Conservation (phyloP, 2,113 vertebrate genomes). For the Casuarius casuarius region DNA sequence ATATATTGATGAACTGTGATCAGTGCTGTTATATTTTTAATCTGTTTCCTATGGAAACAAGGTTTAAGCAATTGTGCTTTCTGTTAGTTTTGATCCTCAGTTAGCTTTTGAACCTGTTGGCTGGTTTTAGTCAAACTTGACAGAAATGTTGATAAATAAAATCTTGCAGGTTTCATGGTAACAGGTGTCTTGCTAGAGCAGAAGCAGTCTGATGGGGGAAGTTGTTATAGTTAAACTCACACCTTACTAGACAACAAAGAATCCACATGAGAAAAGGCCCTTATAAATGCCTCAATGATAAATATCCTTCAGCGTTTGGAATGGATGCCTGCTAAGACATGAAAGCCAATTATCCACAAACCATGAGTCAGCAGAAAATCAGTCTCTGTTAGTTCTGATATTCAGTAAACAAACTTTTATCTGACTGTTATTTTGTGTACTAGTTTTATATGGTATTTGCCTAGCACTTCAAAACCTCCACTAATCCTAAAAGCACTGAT, state of each 20-base stretch:
- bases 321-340: background rate
- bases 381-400: background rate
- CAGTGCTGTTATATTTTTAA: background rate
- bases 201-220: background rate
- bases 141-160: background rate
- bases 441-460: background rate
- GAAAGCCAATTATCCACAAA: background rate
- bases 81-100: background rate
- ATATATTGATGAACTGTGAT: background rate
- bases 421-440: background rate
- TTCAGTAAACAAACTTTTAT: background rate
- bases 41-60: background rate
- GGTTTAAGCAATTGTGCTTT: background rate
- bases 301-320: background rate
- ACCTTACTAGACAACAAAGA: background rate
- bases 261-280: background rate
- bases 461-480: background rate
- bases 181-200: background rate
- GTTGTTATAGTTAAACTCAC: background rate
- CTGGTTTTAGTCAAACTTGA: background rate
- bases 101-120: background rate
- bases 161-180: background rate
- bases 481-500: background rate
- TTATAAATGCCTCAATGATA: background rate
- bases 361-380: background rate